Percentiles rank a stretch among this genome's conserved stretches.
Conservation (phyloP, 2,888 invertebrate genomes). For the Chrysolina haemoptera region DNA sequence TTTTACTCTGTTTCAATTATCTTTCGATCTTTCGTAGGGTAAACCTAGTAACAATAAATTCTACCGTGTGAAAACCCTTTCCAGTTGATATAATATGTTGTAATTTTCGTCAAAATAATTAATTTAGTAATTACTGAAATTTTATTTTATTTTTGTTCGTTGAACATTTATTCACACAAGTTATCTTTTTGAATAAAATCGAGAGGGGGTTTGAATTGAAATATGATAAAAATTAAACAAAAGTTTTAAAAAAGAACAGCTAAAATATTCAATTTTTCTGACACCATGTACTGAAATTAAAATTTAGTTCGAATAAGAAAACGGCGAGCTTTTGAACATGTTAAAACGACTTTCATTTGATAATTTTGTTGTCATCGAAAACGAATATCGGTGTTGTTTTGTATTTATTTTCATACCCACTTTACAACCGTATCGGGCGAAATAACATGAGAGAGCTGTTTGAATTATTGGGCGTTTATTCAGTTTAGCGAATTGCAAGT, state of each 20-base stretch:
- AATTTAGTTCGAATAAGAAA: no score
- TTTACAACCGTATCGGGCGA: constrained; percentile 20
- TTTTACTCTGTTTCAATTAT: background rate
- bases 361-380: background rate
- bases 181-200: no score
- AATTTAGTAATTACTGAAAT: no score
- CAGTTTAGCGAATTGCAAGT: constrained; percentile 33
- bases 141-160: no score
- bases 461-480: constrained; percentile 25
- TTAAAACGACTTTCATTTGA: background rate
- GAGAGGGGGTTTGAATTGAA: no score
- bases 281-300: no score
- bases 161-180: no score
- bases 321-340: no score
- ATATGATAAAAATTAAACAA: no score
- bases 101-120: no score
- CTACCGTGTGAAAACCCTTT: constrained; percentile 17
- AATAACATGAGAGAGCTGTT: constrained; percentile 4
- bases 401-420: constrained; percentile 19
- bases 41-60: constrained; percentile 8
- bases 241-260: no score
- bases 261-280: no score
- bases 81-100: background rate
- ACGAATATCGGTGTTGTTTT: constrained; percentile 5
- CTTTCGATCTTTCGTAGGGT: background rate